Percentiles rank a stretch among this genome's conserved stretches.
Conservation (phyloP, 1,140 invertebrate species). For the Drosophila yakuba region DNA sequence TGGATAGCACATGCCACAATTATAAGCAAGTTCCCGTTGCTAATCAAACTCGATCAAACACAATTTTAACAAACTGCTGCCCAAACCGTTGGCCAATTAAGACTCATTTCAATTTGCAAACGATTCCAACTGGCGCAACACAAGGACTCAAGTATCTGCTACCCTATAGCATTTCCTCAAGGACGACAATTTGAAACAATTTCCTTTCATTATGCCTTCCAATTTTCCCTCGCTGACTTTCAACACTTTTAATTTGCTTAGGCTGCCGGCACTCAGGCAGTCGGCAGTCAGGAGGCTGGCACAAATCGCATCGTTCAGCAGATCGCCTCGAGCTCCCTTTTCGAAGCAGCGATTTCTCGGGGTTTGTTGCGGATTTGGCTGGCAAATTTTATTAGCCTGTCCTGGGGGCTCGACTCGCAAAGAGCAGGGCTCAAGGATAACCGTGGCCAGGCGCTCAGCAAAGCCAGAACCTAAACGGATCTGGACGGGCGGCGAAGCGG, state of each 20-base stretch:
- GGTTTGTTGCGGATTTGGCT: constrained; percentile 61
- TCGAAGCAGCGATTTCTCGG: constrained; percentile 45
- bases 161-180: constrained; percentile 39
- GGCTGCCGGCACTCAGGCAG: constrained; percentile 19
- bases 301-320: constrained; percentile 58
- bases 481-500: constrained; percentile 30
- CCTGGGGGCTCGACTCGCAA: constrained; percentile 52
- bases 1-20: not conserved
- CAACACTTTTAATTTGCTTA: constrained; percentile 74
- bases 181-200: constrained; percentile 51
- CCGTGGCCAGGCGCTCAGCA: constrained; percentile 70
- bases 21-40: constrained; percentile 11
- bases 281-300: not conserved
- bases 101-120: constrained; percentile 36
- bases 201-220: constrained; percentile 48
- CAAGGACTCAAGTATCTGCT: constrained; percentile 21
- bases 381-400: constrained; percentile 81
- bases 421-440: constrained; percentile 63
- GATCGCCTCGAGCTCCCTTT: constrained; percentile 42
- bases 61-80: constrained; percentile 31
- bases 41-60: constrained; percentile 28
- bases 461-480: constrained; percentile 27
- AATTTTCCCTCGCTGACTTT: constrained; percentile 60
- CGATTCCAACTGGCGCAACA: constrained; percentile 15
- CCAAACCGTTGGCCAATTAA: constrained; percentile 29